These are phyloP conservation scores for Meriones unguiculatus DNA, from an alignment of 2,113 vertebrate genomes.

Conservation along the genomic window DNA sequence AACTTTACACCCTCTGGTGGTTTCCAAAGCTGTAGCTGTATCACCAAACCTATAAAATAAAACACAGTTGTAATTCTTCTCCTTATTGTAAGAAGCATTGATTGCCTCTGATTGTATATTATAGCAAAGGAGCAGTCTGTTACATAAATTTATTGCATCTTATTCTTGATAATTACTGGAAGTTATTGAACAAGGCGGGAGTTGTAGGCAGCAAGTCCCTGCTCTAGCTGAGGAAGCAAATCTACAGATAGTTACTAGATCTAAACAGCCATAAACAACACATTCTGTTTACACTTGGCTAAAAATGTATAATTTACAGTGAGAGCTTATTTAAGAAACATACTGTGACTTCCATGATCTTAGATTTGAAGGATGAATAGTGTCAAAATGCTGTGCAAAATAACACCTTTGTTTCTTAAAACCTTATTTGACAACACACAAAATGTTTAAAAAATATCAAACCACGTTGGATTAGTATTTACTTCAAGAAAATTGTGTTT, in stretches of 20 bases:
- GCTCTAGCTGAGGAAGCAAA: conserved; percentile 88
- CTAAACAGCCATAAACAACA: conserved; percentile 88
- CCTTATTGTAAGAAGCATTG: conserved; percentile 89
- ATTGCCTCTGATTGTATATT: conserved; percentile 90
- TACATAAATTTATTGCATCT: conserved; percentile 90
- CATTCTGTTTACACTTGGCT: conserved; percentile 81
- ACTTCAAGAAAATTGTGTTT: conserved; percentile 49
- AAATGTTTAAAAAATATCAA: conserved; percentile 59
- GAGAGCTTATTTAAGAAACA: conserved; percentile 78
- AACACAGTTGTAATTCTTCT: conserved; percentile 88
- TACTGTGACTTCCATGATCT: conserved; percentile 54
- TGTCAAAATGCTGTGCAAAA: conserved; percentile 56
- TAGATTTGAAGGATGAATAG: conserved; percentile 69
- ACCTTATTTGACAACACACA: conserved; percentile 61
- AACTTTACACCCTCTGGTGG: conserved; percentile 88
- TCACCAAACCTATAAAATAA: conserved; percentile 85
- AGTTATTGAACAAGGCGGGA: conserved; percentile 90
- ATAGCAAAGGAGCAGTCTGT: conserved; percentile 89
- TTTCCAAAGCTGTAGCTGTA: conserved; percentile 83
- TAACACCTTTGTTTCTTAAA: conserved; percentile 25
- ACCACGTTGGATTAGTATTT: conserved; percentile 61
- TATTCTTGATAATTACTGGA: conserved; percentile 91
- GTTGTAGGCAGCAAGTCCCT: conserved; percentile 87
- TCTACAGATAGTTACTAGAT: conserved; percentile 87
- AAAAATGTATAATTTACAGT: conserved; percentile 83